Percentiles rank a stretch among this genome's conserved stretches.
Conservation (phyloP, 2,113 vertebrate genomes). For the Oryzias melastigma region DNA sequence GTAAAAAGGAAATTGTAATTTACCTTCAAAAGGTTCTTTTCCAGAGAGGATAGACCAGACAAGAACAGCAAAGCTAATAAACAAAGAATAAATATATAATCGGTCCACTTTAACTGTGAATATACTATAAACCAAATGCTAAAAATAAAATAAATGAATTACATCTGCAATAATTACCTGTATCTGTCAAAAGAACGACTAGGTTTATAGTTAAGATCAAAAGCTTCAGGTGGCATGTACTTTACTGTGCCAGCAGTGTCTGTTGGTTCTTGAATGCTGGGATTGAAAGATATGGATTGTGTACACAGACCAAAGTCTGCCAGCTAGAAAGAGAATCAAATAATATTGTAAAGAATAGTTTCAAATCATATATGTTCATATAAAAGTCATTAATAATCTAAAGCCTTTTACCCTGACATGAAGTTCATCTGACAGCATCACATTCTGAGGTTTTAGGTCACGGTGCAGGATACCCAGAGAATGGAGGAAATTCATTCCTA, state of each 20-base stretch:
- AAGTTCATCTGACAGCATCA: too few relatives aligned
- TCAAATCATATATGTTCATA: neutral
- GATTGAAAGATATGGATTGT: slow-evolving; percentile 46
- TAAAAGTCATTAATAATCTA: too few relatives aligned
- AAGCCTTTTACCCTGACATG: too few relatives aligned
- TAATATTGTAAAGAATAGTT: neutral
- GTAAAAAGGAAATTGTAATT: neutral
- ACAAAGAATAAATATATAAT: slow-evolving; percentile 2
- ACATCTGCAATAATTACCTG: slow-evolving; percentile 65
- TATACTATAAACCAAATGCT: neutral
- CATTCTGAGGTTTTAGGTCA: too few relatives aligned
- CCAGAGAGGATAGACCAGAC: slow-evolving; percentile 70
- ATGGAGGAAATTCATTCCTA: too few relatives aligned
- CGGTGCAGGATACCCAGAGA: too few relatives aligned
- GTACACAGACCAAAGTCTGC: slow-evolving; percentile 83
- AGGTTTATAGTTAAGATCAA: slow-evolving; percentile 49
- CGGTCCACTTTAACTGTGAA: neutral
- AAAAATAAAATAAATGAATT: neutral
- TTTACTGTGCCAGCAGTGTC: slow-evolving; percentile 53
- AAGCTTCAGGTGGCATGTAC: slow-evolving; percentile 82
- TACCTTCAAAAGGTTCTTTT: slow-evolving; percentile 61
- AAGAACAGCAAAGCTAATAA: slow-evolving; percentile 69
- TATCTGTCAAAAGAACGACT: slow-evolving; percentile 74
- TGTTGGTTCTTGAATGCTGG: too few relatives aligned
- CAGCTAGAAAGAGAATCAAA: slow-evolving; percentile 66